Percentiles rank a stretch among this genome's conserved stretches.
Conservation (phyloP, 2,113 vertebrate species). For the Sula dactylatra region DNA sequence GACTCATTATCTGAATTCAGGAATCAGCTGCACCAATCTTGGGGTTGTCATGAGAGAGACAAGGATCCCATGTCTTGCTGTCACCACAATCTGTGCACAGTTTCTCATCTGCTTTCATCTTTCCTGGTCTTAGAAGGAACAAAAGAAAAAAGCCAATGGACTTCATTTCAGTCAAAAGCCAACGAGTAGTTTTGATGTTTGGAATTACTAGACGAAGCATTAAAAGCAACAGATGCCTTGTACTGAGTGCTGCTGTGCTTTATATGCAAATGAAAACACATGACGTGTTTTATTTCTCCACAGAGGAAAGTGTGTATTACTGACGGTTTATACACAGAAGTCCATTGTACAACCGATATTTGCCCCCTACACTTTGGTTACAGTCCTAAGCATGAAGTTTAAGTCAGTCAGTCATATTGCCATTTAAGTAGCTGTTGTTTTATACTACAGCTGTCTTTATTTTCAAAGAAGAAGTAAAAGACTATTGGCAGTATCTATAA, state of each 20-base stretch:
- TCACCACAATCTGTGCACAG: constrained; percentile 5
- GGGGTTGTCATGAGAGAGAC: background rate
- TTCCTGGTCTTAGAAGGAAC: background rate
- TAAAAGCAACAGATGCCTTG: constrained; percentile 29
- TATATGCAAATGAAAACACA: background rate
- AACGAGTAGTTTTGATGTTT: background rate
- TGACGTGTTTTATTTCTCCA: background rate
- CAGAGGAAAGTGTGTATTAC: background rate
- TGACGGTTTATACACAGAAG: background rate
- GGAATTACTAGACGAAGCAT: background rate
- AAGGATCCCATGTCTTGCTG: background rate
- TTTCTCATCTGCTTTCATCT: constrained; percentile 23
- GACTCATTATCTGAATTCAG: background rate
- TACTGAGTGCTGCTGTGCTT: background rate
- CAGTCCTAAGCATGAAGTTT: background rate
- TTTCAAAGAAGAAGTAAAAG: background rate
- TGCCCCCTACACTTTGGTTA: background rate
- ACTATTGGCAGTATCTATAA: background rate
- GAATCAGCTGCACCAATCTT: background rate
- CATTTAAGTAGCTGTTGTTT: background rate
- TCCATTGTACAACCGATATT: rapidly evolving
- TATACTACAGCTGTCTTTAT: background rate
- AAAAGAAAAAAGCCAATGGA: background rate
- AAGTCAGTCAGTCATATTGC: background rate
- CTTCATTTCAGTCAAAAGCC: background rate